Evolutionary conservation across 2,113 vertebrate genomes (phyloP).

Genomic region (western clawed frog (Xenopus tropicalis)): DNA sequence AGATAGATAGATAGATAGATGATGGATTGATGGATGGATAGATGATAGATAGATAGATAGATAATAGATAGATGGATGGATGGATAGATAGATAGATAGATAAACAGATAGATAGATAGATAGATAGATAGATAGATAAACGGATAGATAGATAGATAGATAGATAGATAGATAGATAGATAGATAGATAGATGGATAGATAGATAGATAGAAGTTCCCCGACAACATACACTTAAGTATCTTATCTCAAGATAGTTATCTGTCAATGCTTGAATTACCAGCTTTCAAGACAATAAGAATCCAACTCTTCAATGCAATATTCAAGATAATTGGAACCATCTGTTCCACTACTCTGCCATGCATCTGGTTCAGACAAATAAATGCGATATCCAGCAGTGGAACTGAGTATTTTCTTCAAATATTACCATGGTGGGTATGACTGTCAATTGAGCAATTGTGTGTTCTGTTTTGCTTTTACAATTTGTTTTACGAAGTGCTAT

Average conservation of each 20-base stretch:
- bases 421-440: constrained; percentile 22
- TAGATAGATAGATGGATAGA: too few species aligned
- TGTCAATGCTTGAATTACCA: constrained; percentile 21
- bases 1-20: too few species aligned
- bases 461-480: constrained; percentile 11
- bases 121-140: too few species aligned
- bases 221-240: background rate
- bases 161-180: too few species aligned
- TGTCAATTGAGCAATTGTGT: constrained; percentile 3
- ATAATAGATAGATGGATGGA: too few species aligned
- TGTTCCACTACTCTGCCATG: constrained; percentile 8
- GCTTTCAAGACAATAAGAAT: constrained; percentile 17
- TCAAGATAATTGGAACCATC: constrained; percentile 26
- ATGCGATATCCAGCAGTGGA: constrained; percentile 17
- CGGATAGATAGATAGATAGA: too few species aligned
- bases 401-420: constrained; percentile 18
- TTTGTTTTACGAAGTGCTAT: constrained; percentile 4
- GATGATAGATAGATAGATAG: too few species aligned
- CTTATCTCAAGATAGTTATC: constrained; percentile 14
- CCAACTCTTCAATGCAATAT: constrained; percentile 23
- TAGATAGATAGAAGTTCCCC: too few species aligned
- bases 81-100: too few species aligned
- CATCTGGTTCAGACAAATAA: constrained; percentile 29
- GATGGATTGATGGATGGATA: too few species aligned
- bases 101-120: too few species aligned